Evolutionary conservation across 2,113 vertebrate species (phyloP), one percentile per base, ranked within the genome.

Genomic region (Percina caprodes): DNA sequence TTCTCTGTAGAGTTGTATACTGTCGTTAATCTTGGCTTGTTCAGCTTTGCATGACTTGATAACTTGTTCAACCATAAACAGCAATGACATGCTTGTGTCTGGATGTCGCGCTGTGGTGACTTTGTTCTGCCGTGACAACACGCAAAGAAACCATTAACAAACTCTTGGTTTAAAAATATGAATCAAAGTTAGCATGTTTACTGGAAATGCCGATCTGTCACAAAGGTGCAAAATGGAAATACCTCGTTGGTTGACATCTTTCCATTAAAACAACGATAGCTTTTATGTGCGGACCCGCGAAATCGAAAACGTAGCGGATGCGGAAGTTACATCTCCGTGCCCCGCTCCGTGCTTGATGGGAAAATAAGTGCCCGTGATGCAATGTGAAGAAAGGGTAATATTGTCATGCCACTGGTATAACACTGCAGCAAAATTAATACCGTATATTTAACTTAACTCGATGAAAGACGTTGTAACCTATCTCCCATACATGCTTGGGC

Each of bases 11-110:
- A 77, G 71, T 1, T 85, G 76, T 85, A 89, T 92, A 0, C 18
- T 86, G 21, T 81, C 83, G 4, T 91, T 79, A 2, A 94, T 86
- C 77, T 52, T 89, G 18, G 74, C 58, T 83, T 95, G 94, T 76
- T 95, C 93, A 2, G 21, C 83, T 87, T 88, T 93, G 78, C 80
- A 91, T 1, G 81, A 68, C 70, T 75, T 81, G 16, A 94, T 86
- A 0, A 86, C 83, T 54, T 89, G 68, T n/a, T 94, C 89, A 0
- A 95, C 74, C 13, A 24, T 15, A 1, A 24, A 84, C 19, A 92
- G 71, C 39, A 93, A 42, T 5, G 93, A 93, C 93, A 94, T 94
- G 2, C 13, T 86, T 7, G 18, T 8, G 13, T 21, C 14, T 61
- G 11, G 54, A 16, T 4, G 18, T 30, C 10, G 9, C 35, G 4